Evolutionary conservation across 2,113 vertebrate genomes (phyloP).

Genomic region (Zootoca vivipara): DNA sequence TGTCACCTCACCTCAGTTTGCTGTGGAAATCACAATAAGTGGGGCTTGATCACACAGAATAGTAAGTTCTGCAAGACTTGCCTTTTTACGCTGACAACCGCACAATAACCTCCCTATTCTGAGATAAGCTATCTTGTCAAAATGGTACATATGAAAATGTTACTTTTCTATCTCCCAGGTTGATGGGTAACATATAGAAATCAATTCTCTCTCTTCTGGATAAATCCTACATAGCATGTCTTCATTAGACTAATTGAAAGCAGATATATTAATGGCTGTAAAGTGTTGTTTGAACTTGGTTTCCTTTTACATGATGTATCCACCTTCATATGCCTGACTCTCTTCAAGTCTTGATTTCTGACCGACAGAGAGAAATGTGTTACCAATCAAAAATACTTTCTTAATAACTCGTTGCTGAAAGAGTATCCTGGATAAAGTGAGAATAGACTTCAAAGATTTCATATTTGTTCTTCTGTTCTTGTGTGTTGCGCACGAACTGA

Average conservation of each 20-base stretch:
- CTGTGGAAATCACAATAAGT: background rate
- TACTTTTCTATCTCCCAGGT: background rate
- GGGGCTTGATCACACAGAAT: background rate
- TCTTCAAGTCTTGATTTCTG: background rate
- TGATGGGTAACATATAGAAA: background rate
- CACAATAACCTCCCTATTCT: background rate
- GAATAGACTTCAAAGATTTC: background rate
- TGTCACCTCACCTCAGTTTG: background rate
- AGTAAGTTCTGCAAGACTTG: background rate
- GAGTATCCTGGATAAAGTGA: background rate
- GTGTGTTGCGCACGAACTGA: background rate
- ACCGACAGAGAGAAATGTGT: background rate
- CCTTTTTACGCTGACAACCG: background rate
- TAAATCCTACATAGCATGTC: background rate
- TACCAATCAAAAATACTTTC: background rate
- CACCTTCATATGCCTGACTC: background rate
- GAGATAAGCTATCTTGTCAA: background rate
- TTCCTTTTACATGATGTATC: background rate
- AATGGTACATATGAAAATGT: no score
- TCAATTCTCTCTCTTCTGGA: background rate
- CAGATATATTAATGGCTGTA: background rate
- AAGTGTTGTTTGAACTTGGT: background rate
- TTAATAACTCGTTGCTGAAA: background rate
- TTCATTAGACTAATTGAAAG: slow-evolving; percentile 1
- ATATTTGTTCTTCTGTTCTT: background rate